Conservation (phyloP, 2,113 vertebrate species). For the Ranitomeya variabilis region DNA sequence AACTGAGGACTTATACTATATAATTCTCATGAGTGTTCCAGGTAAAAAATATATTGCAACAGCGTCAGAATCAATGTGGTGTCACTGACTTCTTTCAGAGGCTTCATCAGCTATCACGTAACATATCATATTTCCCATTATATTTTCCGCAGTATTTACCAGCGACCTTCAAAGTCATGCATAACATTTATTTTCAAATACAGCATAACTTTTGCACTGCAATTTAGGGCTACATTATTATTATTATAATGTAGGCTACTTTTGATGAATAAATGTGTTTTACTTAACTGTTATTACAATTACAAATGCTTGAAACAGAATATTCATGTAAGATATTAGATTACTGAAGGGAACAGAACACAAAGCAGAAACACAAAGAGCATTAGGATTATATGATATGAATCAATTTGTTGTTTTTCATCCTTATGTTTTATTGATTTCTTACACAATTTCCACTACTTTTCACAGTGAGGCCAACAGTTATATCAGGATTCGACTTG, state of each 20-base stretch:
- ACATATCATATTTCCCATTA: too few species aligned
- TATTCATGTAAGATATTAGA: background rate
- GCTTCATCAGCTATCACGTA: background rate
- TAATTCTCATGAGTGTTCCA: too few species aligned
- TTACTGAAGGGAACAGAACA: background rate
- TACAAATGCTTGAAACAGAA: background rate
- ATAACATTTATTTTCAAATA: background rate
- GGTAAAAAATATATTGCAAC: too few species aligned
- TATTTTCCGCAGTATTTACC: background rate
- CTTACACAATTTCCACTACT: background rate
- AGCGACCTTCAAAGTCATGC: background rate
- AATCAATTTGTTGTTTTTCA: background rate
- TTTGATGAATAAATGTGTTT: background rate
- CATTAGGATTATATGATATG: background rate
- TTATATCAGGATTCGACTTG: background rate
- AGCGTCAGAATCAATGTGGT: too few species aligned
- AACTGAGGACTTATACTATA: too few species aligned
- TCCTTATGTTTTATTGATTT: background rate
- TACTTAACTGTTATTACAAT: constrained; percentile 1
- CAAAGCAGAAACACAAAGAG: background rate
- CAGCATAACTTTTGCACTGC: background rate
- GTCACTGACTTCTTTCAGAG: too few species aligned
- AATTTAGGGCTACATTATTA: background rate
- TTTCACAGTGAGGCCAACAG: background rate
- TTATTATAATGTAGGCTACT: background rate